Evolutionary conservation across 2,797 vertebrate species (phyloP).

Genomic region (Poliocrania exsul): DNA sequence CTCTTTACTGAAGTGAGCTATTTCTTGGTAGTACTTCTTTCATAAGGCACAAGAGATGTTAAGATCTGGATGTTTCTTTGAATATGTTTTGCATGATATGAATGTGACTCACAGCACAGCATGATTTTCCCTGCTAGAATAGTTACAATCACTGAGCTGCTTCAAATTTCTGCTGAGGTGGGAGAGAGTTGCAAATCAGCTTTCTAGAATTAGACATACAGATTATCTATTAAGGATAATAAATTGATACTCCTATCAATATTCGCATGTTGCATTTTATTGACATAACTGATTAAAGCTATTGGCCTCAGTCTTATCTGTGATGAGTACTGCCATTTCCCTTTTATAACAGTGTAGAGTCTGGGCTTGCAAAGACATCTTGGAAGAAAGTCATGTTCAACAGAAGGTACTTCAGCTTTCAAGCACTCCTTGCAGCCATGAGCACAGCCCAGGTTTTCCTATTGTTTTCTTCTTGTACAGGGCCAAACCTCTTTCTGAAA

Average conservation of each 20-base stretch:
- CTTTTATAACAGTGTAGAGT: background rate
- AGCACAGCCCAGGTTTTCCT: background rate
- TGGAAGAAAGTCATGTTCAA: background rate
- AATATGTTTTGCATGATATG: background rate
- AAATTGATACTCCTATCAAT: background rate
- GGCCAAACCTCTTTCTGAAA: background rate
- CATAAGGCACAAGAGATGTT: background rate
- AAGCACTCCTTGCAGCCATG: background rate
- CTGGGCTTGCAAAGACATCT: background rate
- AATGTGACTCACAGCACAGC: background rate
- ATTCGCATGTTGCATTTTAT: background rate
- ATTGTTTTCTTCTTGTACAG: background rate
- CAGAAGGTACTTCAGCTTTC: background rate
- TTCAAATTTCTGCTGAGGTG: background rate
- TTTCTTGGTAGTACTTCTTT: background rate
- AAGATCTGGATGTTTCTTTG: background rate
- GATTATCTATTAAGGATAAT: background rate
- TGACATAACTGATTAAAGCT: background rate
- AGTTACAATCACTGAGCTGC: background rate
- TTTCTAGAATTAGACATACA: background rate
- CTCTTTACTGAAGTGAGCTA: background rate
- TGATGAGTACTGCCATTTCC: background rate
- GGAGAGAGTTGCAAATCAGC: background rate
- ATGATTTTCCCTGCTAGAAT: background rate
- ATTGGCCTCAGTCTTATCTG: background rate